A percentile compares a stretch with the other conserved stretches of the same genome.
Conservation (phyloP, 2,113 vertebrate genomes). For the Telmatochromis sp. region DNA sequence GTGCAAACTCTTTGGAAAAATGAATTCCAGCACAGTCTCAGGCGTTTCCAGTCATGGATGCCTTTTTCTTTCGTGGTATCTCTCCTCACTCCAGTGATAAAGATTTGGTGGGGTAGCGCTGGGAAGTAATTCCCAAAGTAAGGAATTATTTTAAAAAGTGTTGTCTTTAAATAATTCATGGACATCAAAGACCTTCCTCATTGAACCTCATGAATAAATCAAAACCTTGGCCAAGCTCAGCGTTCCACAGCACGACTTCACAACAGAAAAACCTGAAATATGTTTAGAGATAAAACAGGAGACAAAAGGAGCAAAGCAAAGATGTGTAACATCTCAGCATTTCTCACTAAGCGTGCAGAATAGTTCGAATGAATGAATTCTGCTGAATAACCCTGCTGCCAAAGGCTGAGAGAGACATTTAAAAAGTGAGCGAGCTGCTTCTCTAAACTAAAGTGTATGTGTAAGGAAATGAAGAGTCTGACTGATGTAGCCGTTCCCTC, state of each 20-base stretch:
- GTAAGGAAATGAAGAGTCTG: background rate
- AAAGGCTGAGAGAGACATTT: background rate
- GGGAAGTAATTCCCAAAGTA: constrained; percentile 39
- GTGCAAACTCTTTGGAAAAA: background rate
- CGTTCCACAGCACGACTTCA: constrained; percentile 27
- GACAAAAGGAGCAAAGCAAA: background rate
- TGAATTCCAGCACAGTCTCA: background rate
- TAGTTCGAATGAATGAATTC: background rate
- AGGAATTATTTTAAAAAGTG: constrained; percentile 36
- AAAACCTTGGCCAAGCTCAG: constrained; percentile 43
- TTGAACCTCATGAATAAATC: constrained; percentile 69
- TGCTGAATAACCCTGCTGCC: background rate
- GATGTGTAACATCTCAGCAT: background rate
- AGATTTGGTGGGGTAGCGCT: background rate
- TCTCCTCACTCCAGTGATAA: background rate
- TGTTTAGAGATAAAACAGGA: constrained; percentile 14
- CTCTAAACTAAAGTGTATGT: background rate
- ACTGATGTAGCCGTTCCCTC: constrained; percentile 30
- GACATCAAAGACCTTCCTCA: constrained; percentile 61
- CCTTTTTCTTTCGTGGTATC: background rate
- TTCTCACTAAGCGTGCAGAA: background rate
- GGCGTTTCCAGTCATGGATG: background rate
- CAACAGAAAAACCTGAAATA: constrained; percentile 24
- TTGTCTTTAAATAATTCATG: constrained; percentile 62
- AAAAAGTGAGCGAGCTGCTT: background rate